Evolutionary conservation across 2,888 invertebrate species (phyloP), one percentile per base, ranked within the genome.

Genomic region (Tipula confusa): DNA sequence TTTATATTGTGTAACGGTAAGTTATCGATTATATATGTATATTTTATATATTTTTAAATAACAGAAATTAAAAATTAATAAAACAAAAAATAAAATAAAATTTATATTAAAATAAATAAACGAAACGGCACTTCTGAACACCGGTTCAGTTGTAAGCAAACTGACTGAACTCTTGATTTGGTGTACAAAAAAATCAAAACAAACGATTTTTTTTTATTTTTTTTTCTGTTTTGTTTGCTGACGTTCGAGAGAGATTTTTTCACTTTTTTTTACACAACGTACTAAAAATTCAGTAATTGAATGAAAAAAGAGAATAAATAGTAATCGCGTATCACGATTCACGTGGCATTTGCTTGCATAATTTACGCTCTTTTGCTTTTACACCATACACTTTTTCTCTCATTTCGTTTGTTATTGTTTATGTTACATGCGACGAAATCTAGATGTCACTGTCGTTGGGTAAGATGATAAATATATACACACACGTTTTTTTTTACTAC

Each of bases 101-200:
- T 64, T 64, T 64, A 64, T 64, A 24, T 64, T 24, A 64, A n/a
- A 24, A 24, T 24, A 64, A 64, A 18, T 64, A 64, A 64, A 64
- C 64, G 64, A 64, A 64, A 64, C n/a, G n/a, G n/a, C 18, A 64
- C 64, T 64, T 64, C 64, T 64, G 24, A 24, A 64, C 64, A 64
- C 64, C 64, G 64, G 64, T 64, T 64, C 64, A 64, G 64, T 64
- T 64, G 64, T 24, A 64, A 64, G 24, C 64, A 64, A 64, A 64
- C 64, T 64, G 64, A 64, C 43, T 43, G 43, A 43, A 43, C 24
- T 64, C 24, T 64, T 64, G 43, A n/a, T 43, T 43, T n/a, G 3
- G 43, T 64, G 24, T 24, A 64, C 24, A 64, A 43, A 31, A n/a
- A 64, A 64, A 64, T 64, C 64, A 64, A 64, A 64, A 64, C 64